Percentiles rank a stretch among this genome's conserved stretches.
Evolutionary conservation across 1,140 invertebrate species (phyloP).

Genomic region (Drosophila lacertosa): DNA sequence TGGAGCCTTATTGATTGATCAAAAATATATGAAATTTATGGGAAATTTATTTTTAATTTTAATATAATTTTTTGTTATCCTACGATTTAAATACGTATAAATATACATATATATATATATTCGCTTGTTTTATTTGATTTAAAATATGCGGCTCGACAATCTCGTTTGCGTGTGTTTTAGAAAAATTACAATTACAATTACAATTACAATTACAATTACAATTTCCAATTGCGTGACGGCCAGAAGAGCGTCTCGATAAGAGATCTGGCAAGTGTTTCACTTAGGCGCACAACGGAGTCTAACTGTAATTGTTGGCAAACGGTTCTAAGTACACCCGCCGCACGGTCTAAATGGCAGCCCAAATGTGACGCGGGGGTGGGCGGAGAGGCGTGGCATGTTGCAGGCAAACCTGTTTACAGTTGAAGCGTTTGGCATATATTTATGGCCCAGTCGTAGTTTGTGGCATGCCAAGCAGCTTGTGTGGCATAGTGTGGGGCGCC

Average conservation of each 20-base stretch:
- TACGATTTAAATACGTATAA: no score
- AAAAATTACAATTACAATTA: slow-evolving; percentile 8
- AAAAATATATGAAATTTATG: no score
- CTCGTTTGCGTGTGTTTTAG: no score
- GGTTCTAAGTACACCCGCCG: slow-evolving; percentile 49
- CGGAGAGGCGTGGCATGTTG: slow-evolving; percentile 8
- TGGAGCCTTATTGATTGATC: no score
- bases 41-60: no score
- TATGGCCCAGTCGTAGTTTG: slow-evolving; percentile 47
- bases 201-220: slow-evolving; percentile 7
- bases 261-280: slow-evolving; percentile 48
- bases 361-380: slow-evolving; percentile 38
- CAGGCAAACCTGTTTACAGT: slow-evolving; percentile 58
- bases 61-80: no score
- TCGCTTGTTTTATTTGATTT: background rate
- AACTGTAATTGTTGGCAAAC: slow-evolving; percentile 54
- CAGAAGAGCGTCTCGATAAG: slow-evolving; percentile 4
- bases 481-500: slow-evolving; percentile 8
- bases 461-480: slow-evolving; percentile 1
- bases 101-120: background rate
- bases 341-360: slow-evolving; percentile 73
- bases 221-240: background rate
- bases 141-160: no score
- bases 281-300: slow-evolving; percentile 34
- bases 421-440: slow-evolving; percentile 53